phyloP scores from a whole-genome alignment of 2,888 invertebrate species.

The Metallyticus violacea region DNA sequence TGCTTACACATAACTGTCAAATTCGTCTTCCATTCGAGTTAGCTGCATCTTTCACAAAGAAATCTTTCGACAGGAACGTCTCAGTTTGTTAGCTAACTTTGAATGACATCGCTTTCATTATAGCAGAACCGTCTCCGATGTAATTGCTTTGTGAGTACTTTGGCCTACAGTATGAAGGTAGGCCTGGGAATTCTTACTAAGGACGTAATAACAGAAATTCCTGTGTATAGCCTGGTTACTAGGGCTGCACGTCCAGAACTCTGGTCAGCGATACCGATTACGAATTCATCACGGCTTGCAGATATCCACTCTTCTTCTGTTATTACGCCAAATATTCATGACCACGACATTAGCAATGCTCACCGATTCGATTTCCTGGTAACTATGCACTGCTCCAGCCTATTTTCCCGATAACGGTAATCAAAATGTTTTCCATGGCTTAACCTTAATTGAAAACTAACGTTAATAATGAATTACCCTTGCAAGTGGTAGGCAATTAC shows the following conservation, averaged over 20 bases:
- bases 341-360: not conserved
- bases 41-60: no score
- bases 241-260: not conserved
- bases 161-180: not conserved
- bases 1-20: no score
- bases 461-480: not conserved
- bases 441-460: not conserved
- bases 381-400: not conserved
- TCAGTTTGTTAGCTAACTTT: no score
- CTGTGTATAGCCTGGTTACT: not conserved
- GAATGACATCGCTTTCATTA: no score
- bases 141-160: no score
- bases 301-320: not conserved
- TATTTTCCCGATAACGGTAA: not conserved
- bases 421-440: not conserved
- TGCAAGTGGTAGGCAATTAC: not conserved
- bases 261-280: not conserved
- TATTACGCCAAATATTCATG: not conserved
- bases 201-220: not conserved
- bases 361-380: not conserved
- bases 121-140: no score
- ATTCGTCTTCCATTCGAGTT: no score
- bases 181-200: no score
- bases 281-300: not conserved
- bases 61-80: no score